Base-by-base conservation (phyloP, 2,888 invertebrate genomes). In the Drosophila aldrichi region DNA sequence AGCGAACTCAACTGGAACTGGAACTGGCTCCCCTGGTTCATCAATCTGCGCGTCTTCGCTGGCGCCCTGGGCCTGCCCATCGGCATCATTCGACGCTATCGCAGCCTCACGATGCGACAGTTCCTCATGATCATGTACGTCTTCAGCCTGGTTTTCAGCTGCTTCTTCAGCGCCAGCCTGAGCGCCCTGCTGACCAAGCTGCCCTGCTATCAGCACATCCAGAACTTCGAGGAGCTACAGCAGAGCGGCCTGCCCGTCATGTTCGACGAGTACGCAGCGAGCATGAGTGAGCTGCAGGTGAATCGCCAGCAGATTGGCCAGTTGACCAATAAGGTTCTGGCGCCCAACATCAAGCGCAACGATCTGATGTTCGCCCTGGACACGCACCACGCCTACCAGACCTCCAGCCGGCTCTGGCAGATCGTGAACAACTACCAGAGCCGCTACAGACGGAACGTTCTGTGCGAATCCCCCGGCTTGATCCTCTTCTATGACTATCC, bases 161-260 rank as follows among this genome's bases (percentile, higher is more conserved):
- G 74, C 25, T 70, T 61, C 29, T 77, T 80, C 20, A 67, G 71
- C 57, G 77, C 77, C 29, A 80, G 77, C 18, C 36, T 79, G 3
- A 80, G 74, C 54, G 57, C 80, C 0, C 38, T 74, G 9, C 46
- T 79, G 1, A 80, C 65, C 8, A 74, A 70, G 3, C 52, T 49
- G n/a, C 59, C 77, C 2, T 8, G 48, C 0, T 2, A 36, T 0
- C 18, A 25, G 3, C 41, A 48, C 2, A 43, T 77, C 4, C n/a
- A 46, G 5, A 74, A 40, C 22, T 51, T 74, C 0, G 29, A 71
- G 10, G 55, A 80, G 8, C 20, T 79, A 5, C 22, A 22, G 9
- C 40, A 38, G 0, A 80, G 74, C 18, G 59, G 67, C 0, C 7
- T 74, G 0, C 22, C 43, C 1, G 41, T 74, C 1, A 3, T 55